These are phyloP conservation scores for Sus cebifrons DNA, from an alignment of 2,797 vertebrate genomes.

Conservation along the genomic window DNA sequence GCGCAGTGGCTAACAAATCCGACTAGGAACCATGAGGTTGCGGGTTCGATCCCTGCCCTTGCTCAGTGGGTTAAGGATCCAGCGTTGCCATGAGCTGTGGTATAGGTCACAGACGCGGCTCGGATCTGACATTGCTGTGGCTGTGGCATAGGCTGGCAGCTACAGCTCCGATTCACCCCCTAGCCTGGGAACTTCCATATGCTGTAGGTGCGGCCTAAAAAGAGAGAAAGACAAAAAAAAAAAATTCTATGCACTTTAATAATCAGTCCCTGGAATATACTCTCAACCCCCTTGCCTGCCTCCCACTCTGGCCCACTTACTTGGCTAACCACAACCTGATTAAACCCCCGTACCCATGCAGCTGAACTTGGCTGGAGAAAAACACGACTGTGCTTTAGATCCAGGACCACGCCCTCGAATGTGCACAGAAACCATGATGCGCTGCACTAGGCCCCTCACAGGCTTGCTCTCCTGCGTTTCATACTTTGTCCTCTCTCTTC, in stretches of 20 bases:
- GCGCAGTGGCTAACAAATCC: too few relatives aligned
- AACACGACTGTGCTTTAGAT: background rate
- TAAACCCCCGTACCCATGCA: background rate
- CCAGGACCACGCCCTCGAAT: background rate
- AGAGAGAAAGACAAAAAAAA: too few relatives aligned
- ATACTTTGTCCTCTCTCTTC: background rate
- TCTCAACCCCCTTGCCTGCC: background rate
- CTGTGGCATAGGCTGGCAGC: too few relatives aligned
- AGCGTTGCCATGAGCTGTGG: too few relatives aligned
- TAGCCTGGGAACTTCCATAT: too few relatives aligned
- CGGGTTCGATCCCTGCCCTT: too few relatives aligned
- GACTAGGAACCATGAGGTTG: too few relatives aligned
- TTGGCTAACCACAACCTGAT: background rate
- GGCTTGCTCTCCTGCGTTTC: background rate
- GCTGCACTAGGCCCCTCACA: background rate
- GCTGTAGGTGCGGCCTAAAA: too few relatives aligned
- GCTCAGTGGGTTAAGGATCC: too few relatives aligned
- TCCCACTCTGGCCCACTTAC: background rate
- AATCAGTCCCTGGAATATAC: background rate
- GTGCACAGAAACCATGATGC: background rate
- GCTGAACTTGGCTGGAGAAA: background rate
- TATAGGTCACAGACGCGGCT: too few relatives aligned
- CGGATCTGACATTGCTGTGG: too few relatives aligned
- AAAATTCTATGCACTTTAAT: background rate
- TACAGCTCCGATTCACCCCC: too few relatives aligned